These are phyloP conservation scores for Balaeniceps rex DNA, from an alignment of 2,113 vertebrate genomes.

Conservation along the genomic window DNA sequence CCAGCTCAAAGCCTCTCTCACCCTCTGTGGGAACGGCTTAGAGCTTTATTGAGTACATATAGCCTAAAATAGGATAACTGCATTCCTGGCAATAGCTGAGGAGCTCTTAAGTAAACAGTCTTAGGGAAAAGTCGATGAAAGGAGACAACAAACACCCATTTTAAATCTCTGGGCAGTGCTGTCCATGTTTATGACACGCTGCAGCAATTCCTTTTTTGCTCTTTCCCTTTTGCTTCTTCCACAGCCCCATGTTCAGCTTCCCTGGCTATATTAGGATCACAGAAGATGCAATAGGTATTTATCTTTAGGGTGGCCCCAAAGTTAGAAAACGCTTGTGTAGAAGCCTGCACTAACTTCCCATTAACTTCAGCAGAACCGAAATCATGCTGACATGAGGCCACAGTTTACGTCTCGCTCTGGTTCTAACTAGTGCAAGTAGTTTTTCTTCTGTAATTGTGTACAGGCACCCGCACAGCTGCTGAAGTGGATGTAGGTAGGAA, in stretches of 20 bases:
- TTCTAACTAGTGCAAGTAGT: background rate
- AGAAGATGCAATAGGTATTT: background rate
- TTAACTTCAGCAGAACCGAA: background rate
- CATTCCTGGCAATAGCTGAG: background rate
- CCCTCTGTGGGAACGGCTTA: background rate
- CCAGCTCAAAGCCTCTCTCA: background rate
- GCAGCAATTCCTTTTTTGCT: background rate
- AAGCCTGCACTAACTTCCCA: background rate
- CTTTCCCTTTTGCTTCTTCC: background rate
- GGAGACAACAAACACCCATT: background rate
- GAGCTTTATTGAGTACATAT: background rate
- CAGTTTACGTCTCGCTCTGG: background rate
- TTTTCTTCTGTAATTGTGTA: background rate
- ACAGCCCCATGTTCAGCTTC: background rate
- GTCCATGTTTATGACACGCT: background rate
- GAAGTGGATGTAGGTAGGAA: background rate
- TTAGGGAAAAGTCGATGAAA: constrained; percentile 4
- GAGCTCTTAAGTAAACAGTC: constrained; percentile 9
- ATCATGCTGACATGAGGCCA: background rate
- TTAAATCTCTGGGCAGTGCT: background rate
- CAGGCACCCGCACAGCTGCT: background rate
- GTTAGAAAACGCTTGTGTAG: background rate
- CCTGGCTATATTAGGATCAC: background rate
- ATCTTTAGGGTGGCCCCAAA: background rate
- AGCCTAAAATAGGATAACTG: background rate